phyloP scores from a whole-genome alignment of 2,113 vertebrate genomes.

The Eupsittula cactorum region DNA sequence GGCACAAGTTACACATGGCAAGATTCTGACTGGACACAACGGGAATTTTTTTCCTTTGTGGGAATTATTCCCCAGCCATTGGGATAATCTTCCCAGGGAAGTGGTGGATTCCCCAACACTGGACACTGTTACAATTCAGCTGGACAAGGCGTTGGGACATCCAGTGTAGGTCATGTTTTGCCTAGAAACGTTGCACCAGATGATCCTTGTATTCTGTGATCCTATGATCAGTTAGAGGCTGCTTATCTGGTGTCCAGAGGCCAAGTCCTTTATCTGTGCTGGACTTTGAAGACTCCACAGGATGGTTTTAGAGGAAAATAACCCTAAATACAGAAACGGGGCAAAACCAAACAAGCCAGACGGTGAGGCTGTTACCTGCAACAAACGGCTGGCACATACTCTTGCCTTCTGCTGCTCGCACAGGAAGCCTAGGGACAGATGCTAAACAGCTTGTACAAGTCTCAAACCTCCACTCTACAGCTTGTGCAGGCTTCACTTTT shows the following conservation, averaged over 20 bases:
- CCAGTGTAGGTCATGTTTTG: background rate
- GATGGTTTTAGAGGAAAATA: background rate
- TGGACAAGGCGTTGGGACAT: background rate
- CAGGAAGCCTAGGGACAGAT: fast-evolving
- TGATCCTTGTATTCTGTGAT: background rate
- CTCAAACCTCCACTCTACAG: background rate
- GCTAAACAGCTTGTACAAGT: too few species aligned
- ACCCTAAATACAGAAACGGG: background rate
- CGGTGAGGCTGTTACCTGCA: fast-evolving
- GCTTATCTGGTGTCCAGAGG: too few species aligned
- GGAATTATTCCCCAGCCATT: background rate
- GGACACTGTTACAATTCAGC: background rate
- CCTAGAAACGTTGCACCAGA: background rate
- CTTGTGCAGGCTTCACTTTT: fast-evolving
- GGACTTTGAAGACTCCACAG: background rate
- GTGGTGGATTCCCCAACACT: background rate
- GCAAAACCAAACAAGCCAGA: background rate
- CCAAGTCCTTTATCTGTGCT: background rate
- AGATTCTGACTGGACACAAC: background rate
- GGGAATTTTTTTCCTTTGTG: background rate
- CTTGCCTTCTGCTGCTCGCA: background rate
- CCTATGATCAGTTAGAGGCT: background rate
- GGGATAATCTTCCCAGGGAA: background rate
- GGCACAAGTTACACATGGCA: background rate
- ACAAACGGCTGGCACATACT: too few species aligned